Percentiles rank a stretch among this genome's conserved stretches.
Evolutionary conservation across 2,113 vertebrate genomes (phyloP).

Genomic region (Pseudorasbora parva): DNA sequence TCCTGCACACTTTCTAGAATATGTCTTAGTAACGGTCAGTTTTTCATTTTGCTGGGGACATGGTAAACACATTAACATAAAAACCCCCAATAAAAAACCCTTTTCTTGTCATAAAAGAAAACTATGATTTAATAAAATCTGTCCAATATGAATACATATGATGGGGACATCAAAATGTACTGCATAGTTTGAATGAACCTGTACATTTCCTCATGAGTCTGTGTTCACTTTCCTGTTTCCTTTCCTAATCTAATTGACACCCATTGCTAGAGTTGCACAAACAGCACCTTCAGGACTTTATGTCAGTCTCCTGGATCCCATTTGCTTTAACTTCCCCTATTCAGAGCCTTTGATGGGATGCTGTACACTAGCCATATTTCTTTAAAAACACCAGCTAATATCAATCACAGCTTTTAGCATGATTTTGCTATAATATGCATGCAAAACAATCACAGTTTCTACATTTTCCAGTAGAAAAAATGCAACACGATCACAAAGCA

Average conservation of each 20-base stretch:
- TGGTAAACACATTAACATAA: too few relatives aligned
- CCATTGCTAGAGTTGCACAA: background rate
- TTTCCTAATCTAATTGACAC: background rate
- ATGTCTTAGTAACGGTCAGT: too few relatives aligned
- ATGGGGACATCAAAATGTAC: background rate
- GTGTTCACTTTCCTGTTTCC: background rate
- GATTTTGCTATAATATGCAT: too few relatives aligned
- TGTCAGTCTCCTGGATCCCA: background rate
- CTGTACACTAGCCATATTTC: background rate
- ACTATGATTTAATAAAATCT: background rate
- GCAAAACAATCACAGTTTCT: too few relatives aligned
- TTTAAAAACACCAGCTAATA: background rate
- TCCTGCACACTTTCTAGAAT: too few relatives aligned
- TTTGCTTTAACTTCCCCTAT: background rate
- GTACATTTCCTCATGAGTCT: background rate
- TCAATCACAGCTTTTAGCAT: background rate
- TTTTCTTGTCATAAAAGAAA: background rate
- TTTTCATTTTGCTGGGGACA: too few relatives aligned
- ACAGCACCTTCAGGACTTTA: background rate
- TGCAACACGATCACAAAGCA: too few relatives aligned
- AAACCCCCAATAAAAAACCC: too few relatives aligned
- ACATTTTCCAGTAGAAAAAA: too few relatives aligned
- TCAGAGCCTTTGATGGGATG: conserved; percentile 2
- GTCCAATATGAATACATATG: background rate
- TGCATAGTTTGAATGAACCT: background rate